These are phyloP conservation scores for Schizotus pectinicornis DNA, from an alignment of 2,888 invertebrate species.

Conservation along the genomic window DNA sequence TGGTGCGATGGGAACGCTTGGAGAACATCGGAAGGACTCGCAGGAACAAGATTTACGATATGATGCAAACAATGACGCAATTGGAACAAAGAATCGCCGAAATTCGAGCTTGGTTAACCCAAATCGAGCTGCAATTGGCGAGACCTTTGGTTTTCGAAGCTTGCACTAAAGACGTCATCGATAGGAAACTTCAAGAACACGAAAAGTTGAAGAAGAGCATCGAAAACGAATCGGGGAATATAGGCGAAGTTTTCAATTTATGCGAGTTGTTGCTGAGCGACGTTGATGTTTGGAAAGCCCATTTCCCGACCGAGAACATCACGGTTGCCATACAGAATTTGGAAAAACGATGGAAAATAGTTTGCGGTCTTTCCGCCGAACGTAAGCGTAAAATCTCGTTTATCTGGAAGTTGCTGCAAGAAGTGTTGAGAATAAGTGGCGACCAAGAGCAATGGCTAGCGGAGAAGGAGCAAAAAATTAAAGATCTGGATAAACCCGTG, in stretches of 20 bases:
- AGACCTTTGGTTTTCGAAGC: slow-evolving; percentile 72
- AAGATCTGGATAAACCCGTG: slow-evolving; percentile 65
- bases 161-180: slow-evolving; percentile 69
- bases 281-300: slow-evolving; percentile 73
- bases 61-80: slow-evolving; percentile 72
- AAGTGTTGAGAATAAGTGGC: slow-evolving; percentile 63
- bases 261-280: slow-evolving; percentile 80
- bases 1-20: slow-evolving; percentile 78
- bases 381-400: slow-evolving; percentile 71
- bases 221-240: slow-evolving; percentile 77
- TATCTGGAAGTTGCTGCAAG: slow-evolving; percentile 67
- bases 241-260: slow-evolving; percentile 79
- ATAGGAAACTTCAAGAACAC: slow-evolving; percentile 72
- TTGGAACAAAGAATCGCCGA: slow-evolving; percentile 75
- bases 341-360: slow-evolving; percentile 80
- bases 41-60: slow-evolving; percentile 74
- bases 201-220: slow-evolving; percentile 77
- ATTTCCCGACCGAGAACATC: slow-evolving; percentile 73
- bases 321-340: slow-evolving; percentile 72
- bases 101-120: slow-evolving; percentile 74
- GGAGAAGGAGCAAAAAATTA: slow-evolving; percentile 67
- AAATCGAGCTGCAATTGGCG: slow-evolving; percentile 73
- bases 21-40: slow-evolving; percentile 70
- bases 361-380: slow-evolving; percentile 75
- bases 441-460: slow-evolving; percentile 69